Evolutionary conservation across 1,140 invertebrate genomes (phyloP).

Genomic region (Copidosoma floridanum): DNA sequence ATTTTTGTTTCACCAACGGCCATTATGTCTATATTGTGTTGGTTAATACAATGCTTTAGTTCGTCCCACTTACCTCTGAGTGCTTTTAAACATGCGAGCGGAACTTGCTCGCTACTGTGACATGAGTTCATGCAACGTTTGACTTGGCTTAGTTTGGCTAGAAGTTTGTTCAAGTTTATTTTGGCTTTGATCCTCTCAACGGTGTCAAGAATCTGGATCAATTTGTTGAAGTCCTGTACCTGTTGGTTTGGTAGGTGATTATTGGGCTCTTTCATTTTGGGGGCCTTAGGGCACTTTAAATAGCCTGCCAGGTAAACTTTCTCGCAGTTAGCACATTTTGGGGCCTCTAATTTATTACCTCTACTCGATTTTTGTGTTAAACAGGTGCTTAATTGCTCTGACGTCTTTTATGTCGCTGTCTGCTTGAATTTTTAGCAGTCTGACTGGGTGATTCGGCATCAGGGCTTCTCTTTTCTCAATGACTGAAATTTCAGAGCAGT

Average conservation of each 20-base stretch:
- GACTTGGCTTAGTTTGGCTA: background rate
- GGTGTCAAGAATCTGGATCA: background rate
- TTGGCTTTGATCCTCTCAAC: background rate
- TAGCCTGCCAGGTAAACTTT: conserved; percentile 37
- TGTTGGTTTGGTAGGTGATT: background rate
- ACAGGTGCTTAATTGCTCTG: conserved; percentile 6
- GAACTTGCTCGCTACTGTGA: too few relatives aligned
- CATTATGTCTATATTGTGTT: conserved; percentile 29
- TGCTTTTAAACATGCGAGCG: too few relatives aligned
- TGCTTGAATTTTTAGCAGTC: background rate
- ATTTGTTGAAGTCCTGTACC: background rate
- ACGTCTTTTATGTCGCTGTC: background rate
- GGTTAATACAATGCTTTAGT: conserved; percentile 21
- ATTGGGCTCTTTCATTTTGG: background rate
- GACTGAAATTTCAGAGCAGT: background rate
- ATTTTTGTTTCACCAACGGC: conserved; percentile 30
- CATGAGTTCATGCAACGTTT: background rate
- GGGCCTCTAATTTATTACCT: background rate
- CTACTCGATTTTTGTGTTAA: background rate
- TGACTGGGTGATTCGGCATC: background rate
- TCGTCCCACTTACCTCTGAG: conserved; percentile 26
- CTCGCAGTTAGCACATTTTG: conserved; percentile 40
- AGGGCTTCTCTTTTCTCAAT: background rate
- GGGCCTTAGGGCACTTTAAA: conserved; percentile 16
- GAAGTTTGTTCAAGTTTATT: background rate